phyloP scores from a whole-genome alignment of 2,797 vertebrate species.

The Leptatherina wallacei region DNA sequence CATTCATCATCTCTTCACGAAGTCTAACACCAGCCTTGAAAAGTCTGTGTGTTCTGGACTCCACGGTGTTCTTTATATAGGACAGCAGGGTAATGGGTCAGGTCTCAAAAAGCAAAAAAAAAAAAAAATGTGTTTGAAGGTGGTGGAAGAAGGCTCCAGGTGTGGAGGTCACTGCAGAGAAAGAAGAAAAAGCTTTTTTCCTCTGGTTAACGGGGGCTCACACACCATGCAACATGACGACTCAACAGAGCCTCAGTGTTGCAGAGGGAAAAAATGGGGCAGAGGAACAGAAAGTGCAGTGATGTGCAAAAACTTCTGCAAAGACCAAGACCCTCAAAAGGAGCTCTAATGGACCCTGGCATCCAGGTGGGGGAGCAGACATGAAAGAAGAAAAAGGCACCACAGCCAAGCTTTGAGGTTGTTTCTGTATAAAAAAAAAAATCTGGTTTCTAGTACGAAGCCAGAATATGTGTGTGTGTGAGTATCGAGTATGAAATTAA shows the following conservation, averaged over 20 bases:
- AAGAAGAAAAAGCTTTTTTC: constrained; percentile 1
- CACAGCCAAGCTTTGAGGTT: constrained; percentile 20
- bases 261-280: constrained; percentile 8
- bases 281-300: constrained; percentile 26
- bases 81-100: constrained; percentile 26
- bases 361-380: constrained; percentile 45
- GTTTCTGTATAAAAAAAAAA: constrained; percentile 2
- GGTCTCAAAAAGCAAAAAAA: constrained; percentile 15
- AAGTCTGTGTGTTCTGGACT: constrained; percentile 2
- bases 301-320: constrained; percentile 40
- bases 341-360: constrained; percentile 57
- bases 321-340: constrained; percentile 40
- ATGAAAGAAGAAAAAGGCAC: constrained; percentile 50
- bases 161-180: constrained; percentile 34
- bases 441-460: not conserved
- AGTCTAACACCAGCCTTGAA: constrained; percentile 7
- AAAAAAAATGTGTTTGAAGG: constrained; percentile 35
- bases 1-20: constrained; percentile 37
- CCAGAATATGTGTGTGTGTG: not conserved
- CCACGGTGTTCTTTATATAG: not conserved
- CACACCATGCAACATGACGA: not conserved
- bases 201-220: not conserved
- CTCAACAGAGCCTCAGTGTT: constrained; percentile 44
- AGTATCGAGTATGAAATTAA: not conserved
- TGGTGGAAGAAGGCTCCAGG: constrained; percentile 12